phyloP scores from a whole-genome alignment of 1,140 invertebrate genomes.

The Dermatophagoides farinae region DNA sequence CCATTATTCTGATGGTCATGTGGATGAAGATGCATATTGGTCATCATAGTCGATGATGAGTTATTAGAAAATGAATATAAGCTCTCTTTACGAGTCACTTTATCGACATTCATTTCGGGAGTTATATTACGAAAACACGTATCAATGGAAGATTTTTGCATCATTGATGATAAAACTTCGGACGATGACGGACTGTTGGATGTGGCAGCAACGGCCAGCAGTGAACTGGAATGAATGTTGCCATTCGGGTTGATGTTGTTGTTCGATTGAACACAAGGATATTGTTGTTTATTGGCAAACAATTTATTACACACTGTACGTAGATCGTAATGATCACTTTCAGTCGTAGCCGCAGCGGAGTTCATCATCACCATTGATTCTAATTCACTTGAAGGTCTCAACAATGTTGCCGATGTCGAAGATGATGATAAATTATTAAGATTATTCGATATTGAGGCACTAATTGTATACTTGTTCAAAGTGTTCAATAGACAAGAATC shows the following conservation, averaged over 20 bases:
- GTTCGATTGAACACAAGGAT: neutral
- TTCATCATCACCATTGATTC: neutral
- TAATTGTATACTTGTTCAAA: constrained; percentile 5
- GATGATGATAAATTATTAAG: constrained; percentile 2
- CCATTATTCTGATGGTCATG: neutral
- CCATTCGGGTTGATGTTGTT: neutral
- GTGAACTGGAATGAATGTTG: neutral
- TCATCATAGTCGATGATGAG: neutral
- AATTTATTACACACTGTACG: constrained; percentile 11
- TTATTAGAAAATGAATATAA: neutral
- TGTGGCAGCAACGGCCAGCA: neutral
- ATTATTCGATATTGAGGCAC: neutral
- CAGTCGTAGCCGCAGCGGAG: neutral
- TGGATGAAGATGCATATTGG: neutral
- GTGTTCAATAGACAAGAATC: constrained; percentile 1
- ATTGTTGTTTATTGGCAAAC: constrained; percentile 1
- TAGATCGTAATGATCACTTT: constrained; percentile 5
- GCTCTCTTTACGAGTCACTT: neutral
- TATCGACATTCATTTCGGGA: neutral
- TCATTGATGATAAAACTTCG: neutral
- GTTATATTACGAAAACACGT: neutral
- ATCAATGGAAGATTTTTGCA: neutral
- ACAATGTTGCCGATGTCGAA: neutral
- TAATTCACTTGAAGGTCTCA: neutral
- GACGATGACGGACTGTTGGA: neutral